phyloP scores from a whole-genome alignment of 2,113 vertebrate genomes.

The Daboia siamensis region DNA sequence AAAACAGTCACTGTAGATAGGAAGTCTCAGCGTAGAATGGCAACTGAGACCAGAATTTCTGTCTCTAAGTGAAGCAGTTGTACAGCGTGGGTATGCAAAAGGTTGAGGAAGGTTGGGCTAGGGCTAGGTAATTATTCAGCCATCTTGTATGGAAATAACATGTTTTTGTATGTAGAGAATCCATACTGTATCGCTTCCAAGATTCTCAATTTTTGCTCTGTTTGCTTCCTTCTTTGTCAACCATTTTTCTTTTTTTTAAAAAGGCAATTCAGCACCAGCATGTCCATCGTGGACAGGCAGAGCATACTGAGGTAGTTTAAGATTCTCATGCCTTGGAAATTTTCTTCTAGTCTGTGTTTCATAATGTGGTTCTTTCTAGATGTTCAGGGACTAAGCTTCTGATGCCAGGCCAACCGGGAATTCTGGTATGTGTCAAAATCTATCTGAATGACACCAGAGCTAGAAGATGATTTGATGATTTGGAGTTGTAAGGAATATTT shows the following conservation, averaged over 20 bases:
- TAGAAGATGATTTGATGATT: neutral
- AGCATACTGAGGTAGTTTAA: neutral
- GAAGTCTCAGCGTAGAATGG: neutral
- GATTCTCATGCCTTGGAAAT: neutral
- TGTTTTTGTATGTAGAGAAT: neutral
- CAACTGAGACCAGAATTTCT: neutral
- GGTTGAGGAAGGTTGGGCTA: neutral
- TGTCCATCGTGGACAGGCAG: neutral
- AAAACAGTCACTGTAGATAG: neutral
- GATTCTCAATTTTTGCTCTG: neutral
- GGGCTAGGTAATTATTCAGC: neutral
- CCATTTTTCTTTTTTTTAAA: neutral
- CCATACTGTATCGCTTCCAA: neutral
- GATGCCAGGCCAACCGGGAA: neutral
- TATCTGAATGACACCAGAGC: neutral
- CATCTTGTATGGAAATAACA: neutral
- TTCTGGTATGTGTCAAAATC: neutral
- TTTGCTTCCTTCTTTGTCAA: neutral
- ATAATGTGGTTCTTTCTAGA: neutral
- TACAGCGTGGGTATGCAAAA: neutral
- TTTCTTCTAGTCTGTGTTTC: neutral
- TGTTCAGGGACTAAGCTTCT: neutral
- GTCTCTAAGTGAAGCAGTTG: neutral
- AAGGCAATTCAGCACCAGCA: too few species aligned
- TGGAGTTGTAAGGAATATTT: too few species aligned